phyloP scores from a whole-genome alignment of 2,888 invertebrate genomes.

The Pocota personata region DNA sequence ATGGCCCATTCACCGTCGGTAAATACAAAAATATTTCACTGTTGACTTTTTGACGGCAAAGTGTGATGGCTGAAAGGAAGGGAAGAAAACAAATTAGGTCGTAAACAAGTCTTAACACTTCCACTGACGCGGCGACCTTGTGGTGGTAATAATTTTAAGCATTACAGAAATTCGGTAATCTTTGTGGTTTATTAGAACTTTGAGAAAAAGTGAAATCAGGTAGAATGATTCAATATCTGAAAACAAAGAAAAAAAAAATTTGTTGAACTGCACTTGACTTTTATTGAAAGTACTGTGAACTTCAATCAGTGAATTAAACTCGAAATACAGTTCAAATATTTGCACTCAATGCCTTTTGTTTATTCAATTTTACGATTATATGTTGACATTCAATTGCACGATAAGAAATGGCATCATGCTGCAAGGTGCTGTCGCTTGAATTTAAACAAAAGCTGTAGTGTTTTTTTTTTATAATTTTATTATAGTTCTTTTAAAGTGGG shows the following conservation, averaged over 20 bases:
- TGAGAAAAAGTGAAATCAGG: neutral
- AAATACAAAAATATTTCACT: slow-evolving; percentile 27
- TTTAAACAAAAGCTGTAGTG: neutral
- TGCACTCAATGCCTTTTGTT: slow-evolving; percentile 23
- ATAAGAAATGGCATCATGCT: slow-evolving; percentile 8
- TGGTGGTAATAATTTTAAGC: slow-evolving; percentile 29
- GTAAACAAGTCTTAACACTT: slow-evolving; percentile 39
- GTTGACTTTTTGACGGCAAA: slow-evolving; percentile 13
- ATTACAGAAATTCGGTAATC: slow-evolving; percentile 9
- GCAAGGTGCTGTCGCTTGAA: neutral
- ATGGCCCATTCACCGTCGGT: slow-evolving; percentile 47
- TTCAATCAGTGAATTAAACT: slow-evolving; percentile 1
- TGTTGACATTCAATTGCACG: slow-evolving; percentile 13
- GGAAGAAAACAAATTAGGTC: slow-evolving; percentile 5
- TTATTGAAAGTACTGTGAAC: neutral
- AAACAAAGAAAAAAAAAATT: neutral
- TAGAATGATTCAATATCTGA: neutral
- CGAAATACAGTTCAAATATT: slow-evolving; percentile 22
- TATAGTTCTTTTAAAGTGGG: neutral
- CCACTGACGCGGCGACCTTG: slow-evolving; percentile 42
- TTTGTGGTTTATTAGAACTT: slow-evolving; percentile 4
- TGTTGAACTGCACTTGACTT: slow-evolving; percentile 23
- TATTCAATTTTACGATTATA: slow-evolving; percentile 15
- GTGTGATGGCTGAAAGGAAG: slow-evolving; percentile 4
- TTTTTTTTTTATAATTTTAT: neutral